Evolutionary conservation across 2,888 invertebrate genomes (phyloP).

Genomic region (Drepanosiphum platanoidis): DNA sequence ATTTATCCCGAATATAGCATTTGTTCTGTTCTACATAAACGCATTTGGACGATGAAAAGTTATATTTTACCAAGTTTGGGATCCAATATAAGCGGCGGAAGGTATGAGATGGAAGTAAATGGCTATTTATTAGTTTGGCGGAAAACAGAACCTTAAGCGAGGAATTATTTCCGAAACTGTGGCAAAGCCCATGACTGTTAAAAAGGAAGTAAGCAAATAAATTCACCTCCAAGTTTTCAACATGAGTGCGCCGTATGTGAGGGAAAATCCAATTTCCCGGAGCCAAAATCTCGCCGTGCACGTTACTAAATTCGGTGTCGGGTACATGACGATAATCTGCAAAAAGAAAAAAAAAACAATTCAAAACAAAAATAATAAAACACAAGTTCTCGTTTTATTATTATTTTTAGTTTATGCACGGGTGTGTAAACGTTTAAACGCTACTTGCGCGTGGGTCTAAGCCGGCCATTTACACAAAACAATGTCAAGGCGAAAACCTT

Average conservation of each 20-base stretch:
- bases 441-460: neutral
- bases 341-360: neutral
- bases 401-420: neutral
- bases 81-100: neutral
- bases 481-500: neutral
- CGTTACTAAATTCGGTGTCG: constrained; percentile 86
- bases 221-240: constrained; percentile 94
- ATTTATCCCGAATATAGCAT: too few species aligned
- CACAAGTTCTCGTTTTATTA: neutral
- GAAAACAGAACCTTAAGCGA: neutral
- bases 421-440: neutral
- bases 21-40: neutral
- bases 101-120: neutral
- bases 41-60: neutral
- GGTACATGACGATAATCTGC: constrained; percentile 92
- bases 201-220: constrained; percentile 11
- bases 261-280: constrained; percentile 91
- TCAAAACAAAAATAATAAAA: neutral
- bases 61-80: neutral
- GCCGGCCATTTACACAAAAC: neutral
- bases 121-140: constrained; percentile 20
- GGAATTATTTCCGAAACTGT: constrained; percentile 12
- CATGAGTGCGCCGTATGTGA: constrained; percentile 94
- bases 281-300: constrained; percentile 93
- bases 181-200: neutral